Evolutionary conservation across 2,113 vertebrate genomes (phyloP), one percentile per base, ranked within the genome.

Genomic region (Suncus etruscus): DNA sequence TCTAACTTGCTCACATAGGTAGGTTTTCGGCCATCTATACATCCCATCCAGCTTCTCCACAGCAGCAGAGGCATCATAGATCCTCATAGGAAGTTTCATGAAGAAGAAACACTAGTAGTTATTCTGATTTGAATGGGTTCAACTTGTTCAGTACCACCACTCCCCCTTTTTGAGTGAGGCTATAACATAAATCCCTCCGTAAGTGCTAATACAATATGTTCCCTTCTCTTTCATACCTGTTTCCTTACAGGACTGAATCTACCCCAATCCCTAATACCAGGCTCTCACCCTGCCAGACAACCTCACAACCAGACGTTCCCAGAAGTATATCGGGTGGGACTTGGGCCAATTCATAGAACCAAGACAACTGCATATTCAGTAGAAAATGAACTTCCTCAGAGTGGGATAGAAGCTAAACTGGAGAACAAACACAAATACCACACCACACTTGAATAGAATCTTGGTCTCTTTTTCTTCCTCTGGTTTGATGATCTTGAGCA

Each of bases 401-500:
- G 39, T 72, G 84, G 25, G 47, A n/a, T 69, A n/a, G 24, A 32
- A 29, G n/a, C 47, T 76, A 45, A 68, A 12, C 31, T 76, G 48
- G 76, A 91, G 51, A 73, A 4, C 39, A 87, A 92, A 82, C 73
- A 8, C 47, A 94, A 31, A 18, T 6, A 32, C 45, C 25, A 16
- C 9, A 47, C 14, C 78, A 45, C 27, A 66, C 6, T 47, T 58
- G 15, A 54, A 31, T 74, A 6, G 12, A 24, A 51, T n/a, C 6
- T 66, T 0, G 50, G 24, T 76, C 25, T 61, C 1, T 65, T 54
- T 70, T n/a, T 31, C 58, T 11, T 65, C 31, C 20, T 80, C 39
- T 87, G 72, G 11, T 76, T 94, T 90, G 51, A 39, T 39, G 31
- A 77, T 31, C 14, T 76, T 72, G 48, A n/a, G 82, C 16, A 91